Base-by-base conservation (phyloP, 2,888 invertebrate genomes). In the Alviniconcha strummeri region DNA sequence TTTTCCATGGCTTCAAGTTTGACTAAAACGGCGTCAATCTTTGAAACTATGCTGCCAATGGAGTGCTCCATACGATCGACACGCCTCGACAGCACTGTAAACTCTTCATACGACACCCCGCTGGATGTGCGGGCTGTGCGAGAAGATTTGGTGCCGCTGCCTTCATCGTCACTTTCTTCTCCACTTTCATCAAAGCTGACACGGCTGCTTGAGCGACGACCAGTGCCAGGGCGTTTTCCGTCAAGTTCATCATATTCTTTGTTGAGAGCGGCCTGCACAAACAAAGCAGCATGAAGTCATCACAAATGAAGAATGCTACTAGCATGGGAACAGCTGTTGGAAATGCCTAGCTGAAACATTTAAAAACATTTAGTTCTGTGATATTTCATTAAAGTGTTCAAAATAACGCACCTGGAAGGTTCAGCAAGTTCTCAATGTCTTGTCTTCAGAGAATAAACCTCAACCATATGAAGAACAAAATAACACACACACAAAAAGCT, bases 41-140 rank as follows among this genome's bases (percentile, higher is more conserved):
- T 94, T 86, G 93, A 93, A 57, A 93, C 93, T 83, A 93, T 94
- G 88, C 94, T 94, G 85, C 94, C 94, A 85, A 95, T 94, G 78
- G 94, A 94, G 87, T 94, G 93, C 89, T 95, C 95, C 94, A 95
- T 94, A 86, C 94, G 91, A 90, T 95, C 95, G n/a, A 95, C 95
- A 57, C 95, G 91, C 60, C 94, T 92, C 64, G 94, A 93, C 86
- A 95, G 89, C 85, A 94, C 93, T 85, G 93, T 93, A 87, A 94
- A 94, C 88, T 94, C 94, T 88, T 94, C 94, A 71, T 93, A 93
- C 56, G 94, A 93, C 74, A 94, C 93, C 52, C 91, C 91, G 85
- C 88, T 91, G 84, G 91, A 87, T 69, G 89, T 89, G 75, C 90
- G 84, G 36, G 91, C 91, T 17, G 90, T 90, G 56, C 92, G 87